phyloP scores from a whole-genome alignment of 2,797 vertebrate genomes.

The Adelosebastes latens region DNA sequence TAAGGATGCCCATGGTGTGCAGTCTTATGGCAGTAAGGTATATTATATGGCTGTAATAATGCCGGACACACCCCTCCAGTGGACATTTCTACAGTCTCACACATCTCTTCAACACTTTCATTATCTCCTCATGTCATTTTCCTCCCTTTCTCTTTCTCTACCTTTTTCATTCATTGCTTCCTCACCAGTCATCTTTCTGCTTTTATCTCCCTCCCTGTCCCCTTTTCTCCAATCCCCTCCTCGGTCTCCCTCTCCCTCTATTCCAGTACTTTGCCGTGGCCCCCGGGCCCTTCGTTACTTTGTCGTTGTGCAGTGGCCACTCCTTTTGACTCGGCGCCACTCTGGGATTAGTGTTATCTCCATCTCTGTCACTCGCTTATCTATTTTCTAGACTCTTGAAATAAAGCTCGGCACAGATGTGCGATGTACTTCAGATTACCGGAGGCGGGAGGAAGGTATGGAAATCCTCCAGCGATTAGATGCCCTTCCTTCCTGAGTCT shows the following conservation, averaged over 20 bases:
- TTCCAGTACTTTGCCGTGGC: conserved; percentile 36
- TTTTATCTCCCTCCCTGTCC: background rate
- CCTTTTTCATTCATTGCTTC: background rate
- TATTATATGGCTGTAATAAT: conserved; percentile 36
- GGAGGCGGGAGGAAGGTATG: conserved; percentile 64
- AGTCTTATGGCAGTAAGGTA: background rate
- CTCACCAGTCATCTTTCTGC: conserved; percentile 27
- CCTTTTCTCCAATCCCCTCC: background rate
- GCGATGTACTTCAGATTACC: conserved; percentile 77
- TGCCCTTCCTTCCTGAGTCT: conserved; percentile 73
- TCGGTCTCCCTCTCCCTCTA: background rate
- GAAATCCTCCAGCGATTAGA: conserved; percentile 76
- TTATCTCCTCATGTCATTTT: conserved; percentile 22
- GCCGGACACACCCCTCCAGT: background rate
- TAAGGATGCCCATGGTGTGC: background rate
- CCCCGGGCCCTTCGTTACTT: conserved; percentile 63
- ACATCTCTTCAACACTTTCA: conserved; percentile 13
- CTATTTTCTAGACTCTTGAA: conserved; percentile 74
- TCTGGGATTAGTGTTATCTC: conserved; percentile 74
- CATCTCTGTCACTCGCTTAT: conserved; percentile 79
- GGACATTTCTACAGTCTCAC: conserved; percentile 2
- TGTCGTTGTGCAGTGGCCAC: conserved; percentile 42
- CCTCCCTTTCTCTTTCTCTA: background rate
- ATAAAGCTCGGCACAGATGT: conserved; percentile 68
- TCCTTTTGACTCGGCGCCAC: conserved; percentile 52